A percentile compares a stretch with the other conserved stretches of the same genome.
These are phyloP conservation scores for Metallyticus violacea DNA, from an alignment of 2,888 invertebrate genomes.

Conservation along the genomic window DNA sequence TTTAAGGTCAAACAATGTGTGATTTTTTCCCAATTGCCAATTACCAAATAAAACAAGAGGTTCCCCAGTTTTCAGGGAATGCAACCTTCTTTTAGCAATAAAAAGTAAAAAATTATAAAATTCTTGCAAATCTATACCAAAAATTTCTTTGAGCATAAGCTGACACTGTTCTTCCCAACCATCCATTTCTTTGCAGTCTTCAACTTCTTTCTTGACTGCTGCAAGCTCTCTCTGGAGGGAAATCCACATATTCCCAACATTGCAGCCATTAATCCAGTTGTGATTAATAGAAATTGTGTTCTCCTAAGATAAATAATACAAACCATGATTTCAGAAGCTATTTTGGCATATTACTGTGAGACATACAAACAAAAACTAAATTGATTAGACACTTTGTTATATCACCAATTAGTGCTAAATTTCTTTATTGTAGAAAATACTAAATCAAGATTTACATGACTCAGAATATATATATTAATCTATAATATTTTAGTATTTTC, in stretches of 20 bases:
- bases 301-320: slow-evolving; percentile 49
- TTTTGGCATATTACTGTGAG: too few species aligned
- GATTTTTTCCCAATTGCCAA: slow-evolving; percentile 49
- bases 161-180: slow-evolving; percentile 79
- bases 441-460: too few species aligned
- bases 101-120: slow-evolving; percentile 66
- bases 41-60: slow-evolving; percentile 44
- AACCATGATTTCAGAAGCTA: too few species aligned
- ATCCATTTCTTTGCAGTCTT: slow-evolving; percentile 71
- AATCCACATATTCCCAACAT: slow-evolving; percentile 70
- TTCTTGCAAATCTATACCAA: slow-evolving; percentile 71
- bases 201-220: slow-evolving; percentile 74
- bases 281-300: slow-evolving; percentile 97
- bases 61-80: slow-evolving; percentile 45
- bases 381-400: too few species aligned
- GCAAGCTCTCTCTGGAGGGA: slow-evolving; percentile 61
- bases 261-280: slow-evolving; percentile 95
- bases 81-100: slow-evolving; percentile 60
- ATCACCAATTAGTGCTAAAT: too few species aligned
- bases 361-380: too few species aligned
- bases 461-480: too few species aligned
- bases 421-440: too few species aligned
- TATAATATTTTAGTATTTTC: too few species aligned
- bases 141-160: slow-evolving; percentile 69
- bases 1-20: slow-evolving; percentile 51